These are phyloP conservation scores for Sminthopsis crassicaudata DNA, from an alignment of 2,113 vertebrate species.

Conservation along the genomic window DNA sequence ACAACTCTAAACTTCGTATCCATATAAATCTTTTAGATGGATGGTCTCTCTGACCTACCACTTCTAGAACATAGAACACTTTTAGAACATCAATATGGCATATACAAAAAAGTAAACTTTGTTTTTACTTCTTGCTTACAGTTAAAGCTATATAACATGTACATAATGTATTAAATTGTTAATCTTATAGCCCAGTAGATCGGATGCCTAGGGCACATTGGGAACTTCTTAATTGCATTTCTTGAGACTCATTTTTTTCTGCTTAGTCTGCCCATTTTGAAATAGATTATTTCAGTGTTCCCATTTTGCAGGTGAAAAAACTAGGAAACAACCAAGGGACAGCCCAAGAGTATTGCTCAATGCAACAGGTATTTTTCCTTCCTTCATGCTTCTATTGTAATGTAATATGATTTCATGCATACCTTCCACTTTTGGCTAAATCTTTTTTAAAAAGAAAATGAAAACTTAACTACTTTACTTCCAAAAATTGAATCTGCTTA, in stretches of 20 bases:
- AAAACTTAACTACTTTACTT: background rate
- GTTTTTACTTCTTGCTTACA: background rate
- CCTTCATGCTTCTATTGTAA: background rate
- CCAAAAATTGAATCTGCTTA: background rate
- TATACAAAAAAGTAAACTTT: background rate
- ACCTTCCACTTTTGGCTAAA: background rate
- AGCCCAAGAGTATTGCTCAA: background rate
- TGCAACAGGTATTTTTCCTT: background rate
- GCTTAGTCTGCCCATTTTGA: background rate
- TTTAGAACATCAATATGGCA: constrained; percentile 61
- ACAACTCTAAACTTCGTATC: constrained; percentile 9
- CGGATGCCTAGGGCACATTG: background rate
- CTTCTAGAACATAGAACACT: constrained; percentile 70
- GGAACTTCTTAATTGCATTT: background rate
- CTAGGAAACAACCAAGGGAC: background rate
- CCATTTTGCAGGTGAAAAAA: background rate
- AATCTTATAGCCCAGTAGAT: background rate
- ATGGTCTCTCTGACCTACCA: background rate
- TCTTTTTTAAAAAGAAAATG: background rate
- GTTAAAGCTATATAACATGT: background rate
- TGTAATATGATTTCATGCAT: background rate
- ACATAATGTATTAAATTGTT: background rate
- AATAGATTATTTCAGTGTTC: background rate
- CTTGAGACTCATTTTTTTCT: background rate
- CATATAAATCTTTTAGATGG: background rate